Evolutionary conservation across 2,797 vertebrate species (phyloP).

Genomic region (Molothrus aeneus): DNA sequence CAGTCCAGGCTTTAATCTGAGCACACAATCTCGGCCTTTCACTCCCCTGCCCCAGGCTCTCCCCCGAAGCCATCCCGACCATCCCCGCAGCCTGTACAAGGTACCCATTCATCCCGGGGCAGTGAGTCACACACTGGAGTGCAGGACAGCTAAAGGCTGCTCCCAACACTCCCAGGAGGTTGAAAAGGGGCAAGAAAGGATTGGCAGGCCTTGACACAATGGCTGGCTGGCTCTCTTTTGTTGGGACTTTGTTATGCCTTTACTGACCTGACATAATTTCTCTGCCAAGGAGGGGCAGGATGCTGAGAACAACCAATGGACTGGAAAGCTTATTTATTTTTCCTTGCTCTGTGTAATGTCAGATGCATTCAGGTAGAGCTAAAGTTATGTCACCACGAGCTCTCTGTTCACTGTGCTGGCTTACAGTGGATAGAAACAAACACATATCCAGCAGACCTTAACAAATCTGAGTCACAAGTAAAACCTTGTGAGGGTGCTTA

Average conservation of each 20-base stretch:
- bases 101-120: constrained; percentile 41
- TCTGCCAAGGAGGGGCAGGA: neutral
- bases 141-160: neutral
- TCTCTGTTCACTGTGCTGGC: neutral
- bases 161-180: neutral
- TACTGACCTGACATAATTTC: constrained; percentile 7
- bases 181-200: neutral
- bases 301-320: neutral
- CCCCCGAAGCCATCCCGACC: neutral
- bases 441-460: neutral
- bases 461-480: neutral
- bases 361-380: constrained; percentile 1
- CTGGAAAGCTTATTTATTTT: neutral
- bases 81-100: constrained; percentile 38
- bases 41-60: neutral
- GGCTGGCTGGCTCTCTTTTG: neutral
- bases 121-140: constrained; percentile 33
- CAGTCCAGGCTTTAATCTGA: constrained; percentile 5
- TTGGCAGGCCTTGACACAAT: neutral
- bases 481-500: neutral
- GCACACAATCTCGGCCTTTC: constrained; percentile 45
- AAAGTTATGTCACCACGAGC: neutral
- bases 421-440: neutral
- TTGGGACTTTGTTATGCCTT: neutral
- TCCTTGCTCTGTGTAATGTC: neutral